Evolutionary conservation across 1,140 invertebrate genomes (phyloP).

Genomic region (Rhopalosiphum padi): DNA sequence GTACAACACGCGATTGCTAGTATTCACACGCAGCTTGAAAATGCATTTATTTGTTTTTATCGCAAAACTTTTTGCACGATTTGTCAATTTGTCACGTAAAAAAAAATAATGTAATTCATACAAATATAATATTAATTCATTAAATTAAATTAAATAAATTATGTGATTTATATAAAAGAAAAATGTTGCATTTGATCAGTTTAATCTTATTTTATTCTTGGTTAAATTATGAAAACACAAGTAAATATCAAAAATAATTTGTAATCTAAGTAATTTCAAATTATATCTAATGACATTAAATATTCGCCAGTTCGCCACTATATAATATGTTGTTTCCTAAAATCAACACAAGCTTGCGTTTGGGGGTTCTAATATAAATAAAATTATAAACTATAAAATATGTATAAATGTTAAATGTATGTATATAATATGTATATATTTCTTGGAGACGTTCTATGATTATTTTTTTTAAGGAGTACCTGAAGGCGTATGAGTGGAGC

Average conservation of each 20-base stretch:
- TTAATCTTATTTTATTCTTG: neutral
- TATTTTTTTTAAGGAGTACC: neutral
- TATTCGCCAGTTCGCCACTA: neutral
- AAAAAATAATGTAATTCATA: neutral
- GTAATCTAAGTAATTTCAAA: neutral
- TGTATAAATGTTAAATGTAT: neutral
- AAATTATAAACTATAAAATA: neutral
- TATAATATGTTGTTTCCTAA: neutral
- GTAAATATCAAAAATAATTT: neutral
- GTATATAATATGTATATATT: neutral
- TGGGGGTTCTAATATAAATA: neutral
- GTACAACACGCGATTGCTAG: conserved; percentile 27
- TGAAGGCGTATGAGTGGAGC: neutral
- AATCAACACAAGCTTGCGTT: neutral
- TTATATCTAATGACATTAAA: neutral
- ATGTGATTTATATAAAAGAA: neutral
- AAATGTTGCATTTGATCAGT: neutral
- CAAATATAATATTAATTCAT: neutral
- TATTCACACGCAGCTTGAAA: conserved; percentile 22
- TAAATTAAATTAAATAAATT: neutral
- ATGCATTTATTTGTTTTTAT: conserved; percentile 38
- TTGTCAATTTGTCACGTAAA: conserved; percentile 13
- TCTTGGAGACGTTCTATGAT: neutral
- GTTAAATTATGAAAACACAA: neutral
- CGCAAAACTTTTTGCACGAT: conserved; percentile 43